phyloP scores from a whole-genome alignment of 1,140 invertebrate species.

The Pararge aegeria region DNA sequence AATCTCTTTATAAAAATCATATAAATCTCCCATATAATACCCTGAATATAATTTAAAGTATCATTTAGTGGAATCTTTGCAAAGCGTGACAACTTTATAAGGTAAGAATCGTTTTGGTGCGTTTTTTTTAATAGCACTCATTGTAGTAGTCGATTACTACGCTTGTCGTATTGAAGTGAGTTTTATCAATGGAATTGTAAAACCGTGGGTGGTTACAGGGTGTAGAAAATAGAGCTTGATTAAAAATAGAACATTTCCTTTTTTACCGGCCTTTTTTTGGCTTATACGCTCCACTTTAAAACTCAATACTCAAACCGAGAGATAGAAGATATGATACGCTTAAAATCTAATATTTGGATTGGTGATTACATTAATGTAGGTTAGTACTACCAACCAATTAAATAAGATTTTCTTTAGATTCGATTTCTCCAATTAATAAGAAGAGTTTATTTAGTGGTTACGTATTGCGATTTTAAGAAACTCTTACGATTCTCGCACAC shows the following conservation, averaged over 20 bases:
- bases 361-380: no score
- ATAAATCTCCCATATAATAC: constrained; percentile 28
- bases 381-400: no score
- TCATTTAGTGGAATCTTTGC: constrained; percentile 21
- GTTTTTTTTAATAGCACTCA: constrained; percentile 13
- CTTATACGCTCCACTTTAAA: no score
- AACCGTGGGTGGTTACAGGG: constrained; percentile 12
- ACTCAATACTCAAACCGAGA: no score
- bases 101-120: constrained; percentile 7
- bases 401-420: no score
- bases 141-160: constrained; percentile 24
- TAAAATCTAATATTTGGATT: no score
- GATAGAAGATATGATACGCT: no score
- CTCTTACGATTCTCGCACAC: no score
- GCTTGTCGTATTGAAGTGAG: constrained; percentile 17
- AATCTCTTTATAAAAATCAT: constrained; percentile 28
- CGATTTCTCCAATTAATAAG: no score
- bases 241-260: background rate
- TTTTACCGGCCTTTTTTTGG: no score
- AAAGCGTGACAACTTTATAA: constrained; percentile 27
- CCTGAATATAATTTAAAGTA: constrained; percentile 19
- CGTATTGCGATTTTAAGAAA: no score
- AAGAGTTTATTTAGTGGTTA: no score
- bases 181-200: constrained; percentile 20
- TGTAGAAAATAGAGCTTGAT: background rate